These are phyloP conservation scores for Hoplostethus atlanticus DNA, from an alignment of 2,797 vertebrate genomes.

Conservation along the genomic window DNA sequence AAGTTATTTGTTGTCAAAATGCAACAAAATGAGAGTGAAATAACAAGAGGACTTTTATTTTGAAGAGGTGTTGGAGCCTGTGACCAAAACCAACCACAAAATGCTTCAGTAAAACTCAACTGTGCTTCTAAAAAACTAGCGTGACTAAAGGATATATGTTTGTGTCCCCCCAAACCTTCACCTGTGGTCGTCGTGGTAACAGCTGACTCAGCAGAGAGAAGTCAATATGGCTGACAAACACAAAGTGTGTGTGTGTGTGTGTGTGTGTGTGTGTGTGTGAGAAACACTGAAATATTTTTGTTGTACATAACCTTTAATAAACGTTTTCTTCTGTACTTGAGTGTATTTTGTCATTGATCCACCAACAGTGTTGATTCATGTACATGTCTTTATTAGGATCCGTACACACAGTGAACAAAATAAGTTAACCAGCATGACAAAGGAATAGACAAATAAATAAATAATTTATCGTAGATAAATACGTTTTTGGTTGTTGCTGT, in stretches of 20 bases:
- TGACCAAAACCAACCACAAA: too few species aligned
- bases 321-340: constrained; percentile 3
- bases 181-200: too few species aligned
- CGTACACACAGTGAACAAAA: constrained; percentile 65
- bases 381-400: constrained; percentile 66
- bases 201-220: too few species aligned
- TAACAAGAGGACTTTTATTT: too few species aligned
- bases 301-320: constrained; percentile 44
- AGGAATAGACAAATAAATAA: constrained; percentile 84
- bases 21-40: too few species aligned
- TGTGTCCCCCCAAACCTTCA: too few species aligned
- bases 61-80: too few species aligned
- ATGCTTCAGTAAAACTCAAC: too few species aligned
- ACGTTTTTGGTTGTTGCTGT: constrained; percentile 41
- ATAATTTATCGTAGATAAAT: constrained; percentile 86
- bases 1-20: too few species aligned
- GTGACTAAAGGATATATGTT: too few species aligned
- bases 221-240: too few species aligned
- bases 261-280: neutral
- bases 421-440: constrained; percentile 77
- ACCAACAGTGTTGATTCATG: constrained; percentile 6
- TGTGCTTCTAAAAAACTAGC: too few species aligned
- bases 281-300: constrained; percentile 28
- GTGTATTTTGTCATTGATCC: neutral
- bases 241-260: neutral